Evolutionary conservation across 2,888 invertebrate genomes (phyloP).

Genomic region (Drosophila neotestacea): DNA sequence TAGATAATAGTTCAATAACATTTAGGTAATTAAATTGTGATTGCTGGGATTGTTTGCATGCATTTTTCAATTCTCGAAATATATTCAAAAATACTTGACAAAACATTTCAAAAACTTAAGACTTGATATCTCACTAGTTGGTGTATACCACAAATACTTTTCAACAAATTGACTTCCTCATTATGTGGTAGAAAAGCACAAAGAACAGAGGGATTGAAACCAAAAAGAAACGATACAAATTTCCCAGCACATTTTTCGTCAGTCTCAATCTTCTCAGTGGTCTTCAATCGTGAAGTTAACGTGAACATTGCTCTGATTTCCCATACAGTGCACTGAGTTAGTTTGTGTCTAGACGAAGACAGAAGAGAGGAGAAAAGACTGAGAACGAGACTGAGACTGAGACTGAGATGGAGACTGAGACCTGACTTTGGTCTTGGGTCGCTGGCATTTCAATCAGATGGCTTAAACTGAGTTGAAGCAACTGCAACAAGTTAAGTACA

Average conservation of each 20-base stretch:
- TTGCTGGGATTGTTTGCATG: no score
- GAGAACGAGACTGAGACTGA: conserved; percentile 5
- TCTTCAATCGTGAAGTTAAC: conserved; percentile 12
- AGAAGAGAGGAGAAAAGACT: background rate
- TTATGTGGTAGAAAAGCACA: conserved; percentile 15
- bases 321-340: conserved; percentile 47
- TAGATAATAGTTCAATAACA: no score
- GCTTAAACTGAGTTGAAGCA: conserved; percentile 7
- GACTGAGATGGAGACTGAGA: conserved; percentile 17
- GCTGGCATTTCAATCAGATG: conserved; percentile 75
- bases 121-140: conserved; percentile 10
- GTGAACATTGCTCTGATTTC: conserved; percentile 59
- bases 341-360: conserved; percentile 46
- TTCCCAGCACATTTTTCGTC: conserved; percentile 49
- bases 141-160: conserved; percentile 22
- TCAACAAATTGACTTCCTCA: conserved; percentile 35
- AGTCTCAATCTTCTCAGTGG: conserved; percentile 13
- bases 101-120: background rate
- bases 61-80: background rate
- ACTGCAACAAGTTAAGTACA: conserved; percentile 67
- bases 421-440: conserved; percentile 45
- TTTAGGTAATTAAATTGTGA: no score
- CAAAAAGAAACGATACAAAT: conserved; percentile 23
- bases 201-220: background rate
- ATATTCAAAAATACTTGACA: background rate